phyloP scores from a whole-genome alignment of 92 coral and sea anemone species.

The Galaxea fascicularis region DNA sequence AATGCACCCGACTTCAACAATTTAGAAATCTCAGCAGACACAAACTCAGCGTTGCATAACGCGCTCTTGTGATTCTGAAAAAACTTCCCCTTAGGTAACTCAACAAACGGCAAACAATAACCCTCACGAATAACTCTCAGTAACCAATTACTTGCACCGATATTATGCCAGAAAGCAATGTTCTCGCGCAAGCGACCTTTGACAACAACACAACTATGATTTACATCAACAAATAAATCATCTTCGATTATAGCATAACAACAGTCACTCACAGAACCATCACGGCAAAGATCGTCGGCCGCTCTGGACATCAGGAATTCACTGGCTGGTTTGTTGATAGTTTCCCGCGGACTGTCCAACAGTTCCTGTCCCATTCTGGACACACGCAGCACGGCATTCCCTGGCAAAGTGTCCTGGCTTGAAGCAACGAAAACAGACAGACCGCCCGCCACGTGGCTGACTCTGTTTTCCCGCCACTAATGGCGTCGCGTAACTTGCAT shows the following conservation, averaged over 20 bases:
- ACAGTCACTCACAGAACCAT: not conserved
- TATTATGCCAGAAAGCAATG: no score
- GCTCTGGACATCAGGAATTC: no score
- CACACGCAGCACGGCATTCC: constrained; percentile 50
- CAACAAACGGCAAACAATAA: constrained; percentile 59
- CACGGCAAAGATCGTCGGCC: not conserved
- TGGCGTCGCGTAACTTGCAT: constrained; percentile 14
- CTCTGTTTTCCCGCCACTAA: constrained; percentile 31
- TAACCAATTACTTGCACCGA: constrained; percentile 56
- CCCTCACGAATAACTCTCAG: constrained; percentile 5
- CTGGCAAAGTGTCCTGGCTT: constrained; percentile 29
- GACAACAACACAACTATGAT: constrained; percentile 35
- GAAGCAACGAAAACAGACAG: constrained; percentile 67
- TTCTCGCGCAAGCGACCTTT: constrained; percentile 26
- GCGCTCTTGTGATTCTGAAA: constrained; percentile 53
- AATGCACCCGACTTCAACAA: no score
- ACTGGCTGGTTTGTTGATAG: not conserved
- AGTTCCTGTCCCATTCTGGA: constrained; percentile 10
- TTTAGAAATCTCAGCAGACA: constrained; percentile 37
- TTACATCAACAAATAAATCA: not conserved
- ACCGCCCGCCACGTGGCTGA: not conserved
- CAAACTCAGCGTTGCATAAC: constrained; percentile 43
- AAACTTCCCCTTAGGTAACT: constrained; percentile 30
- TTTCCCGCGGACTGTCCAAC: not conserved
- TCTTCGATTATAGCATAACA: no score